A percentile compares a stretch with the other conserved stretches of the same genome.
Evolutionary conservation across 2,797 vertebrate species (phyloP).

Genomic region (Petrocephalus schoutedeni): DNA sequence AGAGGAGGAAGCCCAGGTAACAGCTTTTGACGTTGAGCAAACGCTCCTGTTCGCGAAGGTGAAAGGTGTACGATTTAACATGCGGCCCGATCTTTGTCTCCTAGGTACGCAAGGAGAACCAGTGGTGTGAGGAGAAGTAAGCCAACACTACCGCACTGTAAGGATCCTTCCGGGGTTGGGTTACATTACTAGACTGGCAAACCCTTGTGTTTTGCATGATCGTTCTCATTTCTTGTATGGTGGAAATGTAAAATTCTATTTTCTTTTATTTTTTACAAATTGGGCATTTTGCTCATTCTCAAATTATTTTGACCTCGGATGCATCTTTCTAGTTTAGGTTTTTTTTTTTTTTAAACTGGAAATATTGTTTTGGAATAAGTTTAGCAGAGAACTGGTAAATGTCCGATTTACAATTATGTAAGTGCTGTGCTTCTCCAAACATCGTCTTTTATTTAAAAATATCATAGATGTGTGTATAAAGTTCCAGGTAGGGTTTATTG

Average conservation of each 20-base stretch:
- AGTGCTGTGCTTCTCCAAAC: slow-evolving; percentile 38
- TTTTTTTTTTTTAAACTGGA: slow-evolving; percentile 53
- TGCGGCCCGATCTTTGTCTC: slow-evolving; percentile 7
- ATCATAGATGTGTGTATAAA: slow-evolving; percentile 15
- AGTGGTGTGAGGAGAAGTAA: slow-evolving; percentile 99
- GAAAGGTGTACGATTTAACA: background rate
- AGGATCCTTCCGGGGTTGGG: slow-evolving; percentile 81
- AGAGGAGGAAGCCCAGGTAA: slow-evolving; percentile 98
- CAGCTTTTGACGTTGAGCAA: background rate
- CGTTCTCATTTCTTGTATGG: slow-evolving; percentile 76
- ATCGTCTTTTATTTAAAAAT: background rate
- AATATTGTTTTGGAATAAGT: background rate
- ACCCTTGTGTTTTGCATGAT: slow-evolving; percentile 68
- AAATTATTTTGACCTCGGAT: slow-evolving; percentile 20
- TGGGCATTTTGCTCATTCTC: slow-evolving; percentile 21
- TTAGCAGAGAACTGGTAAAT: slow-evolving; percentile 1
- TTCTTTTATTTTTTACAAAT: slow-evolving; percentile 34
- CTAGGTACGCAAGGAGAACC: slow-evolving; percentile 98
- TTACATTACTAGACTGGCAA: slow-evolving; percentile 80
- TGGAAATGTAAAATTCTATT: slow-evolving; percentile 63
- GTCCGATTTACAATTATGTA: slow-evolving; percentile 30
- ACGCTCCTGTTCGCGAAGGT: background rate
- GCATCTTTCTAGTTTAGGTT: slow-evolving; percentile 40
- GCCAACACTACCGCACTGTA: slow-evolving; percentile 74
- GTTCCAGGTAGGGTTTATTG: slow-evolving; percentile 24